Evolutionary conservation across 2,888 invertebrate genomes (phyloP), one percentile per base, ranked within the genome.

Genomic region (Leptopilina myrica): DNA sequence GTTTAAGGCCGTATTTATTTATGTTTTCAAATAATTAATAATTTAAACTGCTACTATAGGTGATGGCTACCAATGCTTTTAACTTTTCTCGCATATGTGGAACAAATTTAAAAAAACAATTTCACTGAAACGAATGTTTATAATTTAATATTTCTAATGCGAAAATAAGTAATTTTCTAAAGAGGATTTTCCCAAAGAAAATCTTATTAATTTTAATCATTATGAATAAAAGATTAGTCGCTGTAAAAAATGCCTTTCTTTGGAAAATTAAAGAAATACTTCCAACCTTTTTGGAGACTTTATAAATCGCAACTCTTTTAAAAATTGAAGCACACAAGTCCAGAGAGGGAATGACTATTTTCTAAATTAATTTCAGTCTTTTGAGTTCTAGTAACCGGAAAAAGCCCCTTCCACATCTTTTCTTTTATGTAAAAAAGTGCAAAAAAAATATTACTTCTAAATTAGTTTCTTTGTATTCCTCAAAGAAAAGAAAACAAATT

Each of bases 291-390:
- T 12, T 20, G 49, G 2, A n/a, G 2, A 67, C 46, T 67, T 12
- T 49, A 46, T 6, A 67, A 20, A 12, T 3, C 43, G 67, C 6
- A 6, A 67, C 9, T 1, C 7, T 62, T 15, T 49, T n/a, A n/a
- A 49, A 43, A 46, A 49, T 20, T 49, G 15, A 20, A 67, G 49
- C 12, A 49, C 26, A 67, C 15, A 67, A 49, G 67, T 46, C 46
- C 15, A 20, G 46, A 46, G 49, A 46, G 14, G 12, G 49, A 67
- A 67, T 67, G 46, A 67, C 49, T 49, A 67, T 49, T 67, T 67
- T 67, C 49, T 43, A 26, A 67, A 67, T 67, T 49, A 26, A 67
- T 49, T 67, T 67, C 49, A 56, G 26, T 8, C 53, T 69, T 69
- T n/a, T n/a, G 53, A 53, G 33, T 69, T 53, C 69, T 26, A 53